Percentiles rank a stretch among this genome's conserved stretches.
phyloP scores from a whole-genome alignment of 2,888 invertebrate species.

The Pheosia tremula region DNA sequence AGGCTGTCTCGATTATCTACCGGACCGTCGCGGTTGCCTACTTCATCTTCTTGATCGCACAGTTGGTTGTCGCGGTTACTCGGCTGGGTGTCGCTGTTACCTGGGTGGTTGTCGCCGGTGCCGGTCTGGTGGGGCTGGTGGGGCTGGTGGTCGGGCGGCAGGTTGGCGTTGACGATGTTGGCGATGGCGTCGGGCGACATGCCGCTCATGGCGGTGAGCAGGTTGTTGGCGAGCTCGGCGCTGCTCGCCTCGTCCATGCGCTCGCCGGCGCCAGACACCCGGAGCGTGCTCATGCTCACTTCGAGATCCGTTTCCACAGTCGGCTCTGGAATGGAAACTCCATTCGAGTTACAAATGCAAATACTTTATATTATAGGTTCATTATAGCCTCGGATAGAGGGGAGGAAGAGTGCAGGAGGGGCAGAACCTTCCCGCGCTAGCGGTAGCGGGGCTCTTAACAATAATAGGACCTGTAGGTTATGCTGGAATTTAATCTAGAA shows the following conservation, averaged over 20 bases:
- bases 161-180: conserved; percentile 54
- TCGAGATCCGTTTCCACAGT: conserved; percentile 23
- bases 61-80: conserved; percentile 7
- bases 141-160: conserved; percentile 21
- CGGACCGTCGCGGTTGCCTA: not conserved
- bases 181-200: conserved; percentile 63
- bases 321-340: not conserved
- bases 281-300: conserved; percentile 19
- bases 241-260: conserved; percentile 36
- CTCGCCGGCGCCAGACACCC: conserved; percentile 21
- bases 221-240: conserved; percentile 62
- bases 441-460: too few species aligned
- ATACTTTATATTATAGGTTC: too few species aligned
- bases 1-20: not conserved
- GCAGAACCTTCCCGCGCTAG: too few species aligned
- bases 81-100: conserved; percentile 9
- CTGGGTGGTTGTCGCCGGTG: not conserved
- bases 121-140: not conserved
- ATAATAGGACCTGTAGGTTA: too few species aligned
- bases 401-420: too few species aligned
- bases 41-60: too few species aligned
- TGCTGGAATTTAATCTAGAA: too few species aligned
- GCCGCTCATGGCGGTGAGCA: conserved; percentile 68
- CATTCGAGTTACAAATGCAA: not conserved
- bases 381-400: too few species aligned